Base-by-base conservation (phyloP, 2,113 vertebrate species). In the Paramormyrops kingsleyae region DNA sequence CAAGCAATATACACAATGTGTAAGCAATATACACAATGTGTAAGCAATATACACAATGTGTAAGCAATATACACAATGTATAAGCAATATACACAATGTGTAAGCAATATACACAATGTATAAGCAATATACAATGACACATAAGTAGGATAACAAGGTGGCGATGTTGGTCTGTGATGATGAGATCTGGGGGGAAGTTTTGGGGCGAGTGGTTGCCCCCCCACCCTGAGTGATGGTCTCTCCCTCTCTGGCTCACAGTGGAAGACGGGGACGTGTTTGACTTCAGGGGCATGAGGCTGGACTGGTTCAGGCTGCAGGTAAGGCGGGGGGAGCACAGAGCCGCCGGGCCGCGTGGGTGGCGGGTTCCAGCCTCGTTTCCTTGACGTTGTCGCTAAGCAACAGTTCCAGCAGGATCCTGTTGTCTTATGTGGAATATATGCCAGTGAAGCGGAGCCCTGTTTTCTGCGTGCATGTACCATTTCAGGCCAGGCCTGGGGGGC, bases 201-300 rank as follows among this genome's bases (percentile, higher is more conserved):
- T 10, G 27, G 66, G n/a, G 27, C 1, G 1, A 6, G 77, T 5
- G 87, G 17, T 88, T 31, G 62, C 56, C 56, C 59, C n/a, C 59
- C 44, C 27, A 74, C 21, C n/a, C 88, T 19, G 17, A 87, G 27
- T 59, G 31, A 39, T 35, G 46, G 10, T 31, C 31, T 35, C 85
- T 88, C 88, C 90, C 31, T 91, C 87, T 90, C 42, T 90, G 35
- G 84, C 5, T 90, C 92, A 90, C 91, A 99, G 99, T 99, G 94
- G 99, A 99, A 95, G 99, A 99, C 91, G 98, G 98, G 90, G 99
- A 99, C 90, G 98, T 99, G 85, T 99, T 99, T 97, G 99, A 99
- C 95, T 99, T 99, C 96, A 96, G 99, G 95, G 99, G 99, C 92
- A 98, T 99, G 98, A 97, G 98, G 91, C 96, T 99, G 95, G 99